phyloP scores from a whole-genome alignment of 2,888 invertebrate genomes.

The Nomada lathburiana region DNA sequence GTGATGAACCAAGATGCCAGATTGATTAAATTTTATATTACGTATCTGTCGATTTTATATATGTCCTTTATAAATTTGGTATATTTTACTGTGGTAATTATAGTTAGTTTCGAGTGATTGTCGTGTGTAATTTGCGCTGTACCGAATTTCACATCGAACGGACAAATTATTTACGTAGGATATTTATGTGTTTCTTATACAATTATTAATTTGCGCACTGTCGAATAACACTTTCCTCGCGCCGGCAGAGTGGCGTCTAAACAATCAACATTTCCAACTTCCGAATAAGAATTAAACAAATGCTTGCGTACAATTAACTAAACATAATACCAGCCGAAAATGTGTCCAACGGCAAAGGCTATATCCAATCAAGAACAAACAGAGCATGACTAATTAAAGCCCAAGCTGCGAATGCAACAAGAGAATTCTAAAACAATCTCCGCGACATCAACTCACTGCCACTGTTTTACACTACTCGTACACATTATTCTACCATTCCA shows the following conservation, averaged over 20 bases:
- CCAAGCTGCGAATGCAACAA: not conserved
- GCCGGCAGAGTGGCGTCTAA: not conserved
- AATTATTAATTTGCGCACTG: no score
- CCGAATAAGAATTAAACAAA: not conserved
- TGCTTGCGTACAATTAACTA: not conserved
- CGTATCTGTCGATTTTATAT: no score
- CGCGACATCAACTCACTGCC: not conserved
- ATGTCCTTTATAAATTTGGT: no score
- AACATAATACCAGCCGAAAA: not conserved
- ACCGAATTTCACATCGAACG: no score
- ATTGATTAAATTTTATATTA: no score
- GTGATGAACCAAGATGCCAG: no score
- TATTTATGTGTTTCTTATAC: no score
- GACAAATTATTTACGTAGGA: no score
- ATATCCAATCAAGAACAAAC: not conserved
- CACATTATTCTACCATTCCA: not conserved
- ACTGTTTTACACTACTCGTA: not conserved
- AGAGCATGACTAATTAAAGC: not conserved
- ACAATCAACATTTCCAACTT: not conserved
- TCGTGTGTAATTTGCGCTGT: no score
- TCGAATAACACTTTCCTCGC: no score
- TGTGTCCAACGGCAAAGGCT: not conserved
- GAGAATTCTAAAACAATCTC: not conserved
- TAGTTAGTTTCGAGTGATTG: no score
- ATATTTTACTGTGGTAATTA: no score